phyloP scores from a whole-genome alignment of 1,140 invertebrate genomes.

The Amyelois transitella region DNA sequence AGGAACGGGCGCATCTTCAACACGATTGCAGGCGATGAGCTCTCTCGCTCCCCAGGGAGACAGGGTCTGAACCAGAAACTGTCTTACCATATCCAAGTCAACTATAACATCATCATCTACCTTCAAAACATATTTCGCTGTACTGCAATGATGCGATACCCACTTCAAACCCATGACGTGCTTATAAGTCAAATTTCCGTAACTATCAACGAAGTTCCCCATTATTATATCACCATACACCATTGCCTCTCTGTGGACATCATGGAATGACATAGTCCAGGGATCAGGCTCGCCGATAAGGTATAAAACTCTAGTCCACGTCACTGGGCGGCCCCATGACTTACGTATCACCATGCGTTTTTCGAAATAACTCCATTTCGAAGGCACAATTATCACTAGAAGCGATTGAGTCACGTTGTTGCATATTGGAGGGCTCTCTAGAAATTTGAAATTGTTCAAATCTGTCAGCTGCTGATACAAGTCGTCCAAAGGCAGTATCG shows the following conservation, averaged over 20 bases:
- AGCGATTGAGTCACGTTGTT: conserved; percentile 51
- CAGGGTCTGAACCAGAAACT: conserved; percentile 76
- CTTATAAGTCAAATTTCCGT: conserved; percentile 91
- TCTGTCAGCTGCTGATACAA: conserved; percentile 69
- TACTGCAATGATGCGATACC: conserved; percentile 80
- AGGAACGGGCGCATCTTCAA: conserved; percentile 69
- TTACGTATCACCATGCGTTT: conserved; percentile 78
- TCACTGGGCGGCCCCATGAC: conserved; percentile 78
- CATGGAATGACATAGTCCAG: neutral
- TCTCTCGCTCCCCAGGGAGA: conserved; percentile 76
- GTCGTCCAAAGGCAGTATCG: conserved; percentile 18
- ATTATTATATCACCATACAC: conserved; percentile 83
- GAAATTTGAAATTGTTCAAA: conserved; percentile 76
- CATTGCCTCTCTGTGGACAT: conserved; percentile 74
- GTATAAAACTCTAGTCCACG: conserved; percentile 77
- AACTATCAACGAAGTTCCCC: conserved; percentile 85
- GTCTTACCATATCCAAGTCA: conserved; percentile 78
- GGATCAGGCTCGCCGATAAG: conserved; percentile 75
- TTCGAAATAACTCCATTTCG: conserved; percentile 77
- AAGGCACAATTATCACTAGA: conserved; percentile 80
- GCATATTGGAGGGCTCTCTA: conserved; percentile 75
- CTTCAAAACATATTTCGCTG: conserved; percentile 84
- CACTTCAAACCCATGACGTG: conserved; percentile 90
- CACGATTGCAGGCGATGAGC: conserved; percentile 77
- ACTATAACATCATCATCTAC: conserved; percentile 88